Evolutionary conservation across 2,113 vertebrate species (phyloP).

Genomic region (Mellivora capensis): DNA sequence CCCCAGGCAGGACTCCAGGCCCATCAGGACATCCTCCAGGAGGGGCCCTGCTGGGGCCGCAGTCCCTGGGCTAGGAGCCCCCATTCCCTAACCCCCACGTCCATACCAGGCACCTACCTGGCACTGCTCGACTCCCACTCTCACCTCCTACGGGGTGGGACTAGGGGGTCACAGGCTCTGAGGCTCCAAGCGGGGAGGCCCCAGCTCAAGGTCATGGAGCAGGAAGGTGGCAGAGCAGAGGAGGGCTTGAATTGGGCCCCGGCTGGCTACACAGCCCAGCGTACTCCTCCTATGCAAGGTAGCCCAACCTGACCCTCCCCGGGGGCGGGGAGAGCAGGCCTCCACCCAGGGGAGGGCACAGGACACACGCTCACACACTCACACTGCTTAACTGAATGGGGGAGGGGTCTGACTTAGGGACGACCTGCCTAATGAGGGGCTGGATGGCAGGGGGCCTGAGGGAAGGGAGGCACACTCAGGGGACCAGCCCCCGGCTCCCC

Average conservation of each 20-base stretch:
- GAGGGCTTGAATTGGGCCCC: not conserved
- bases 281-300: not conserved
- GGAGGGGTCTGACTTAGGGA: not conserved
- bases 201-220: conserved; percentile 52
- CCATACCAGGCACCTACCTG: too few species aligned
- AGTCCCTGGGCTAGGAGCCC: not conserved
- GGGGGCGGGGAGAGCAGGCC: not conserved
- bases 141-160: not conserved
- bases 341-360: rapidly evolving
- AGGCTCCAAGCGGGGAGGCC: not conserved
- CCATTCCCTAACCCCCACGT: not conserved
- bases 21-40: not conserved
- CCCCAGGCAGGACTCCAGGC: not conserved
- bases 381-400: not conserved
- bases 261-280: not conserved
- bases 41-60: not conserved
- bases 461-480: not conserved
- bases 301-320: not conserved
- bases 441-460: not conserved
- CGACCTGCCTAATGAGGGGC: not conserved
- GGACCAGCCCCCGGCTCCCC: not conserved
- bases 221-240: not conserved
- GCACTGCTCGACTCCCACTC: not conserved
- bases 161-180: rapidly evolving
- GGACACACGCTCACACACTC: not conserved